Conservation (phyloP, 2,797 vertebrate genomes). For the Lacerta agilis region DNA sequence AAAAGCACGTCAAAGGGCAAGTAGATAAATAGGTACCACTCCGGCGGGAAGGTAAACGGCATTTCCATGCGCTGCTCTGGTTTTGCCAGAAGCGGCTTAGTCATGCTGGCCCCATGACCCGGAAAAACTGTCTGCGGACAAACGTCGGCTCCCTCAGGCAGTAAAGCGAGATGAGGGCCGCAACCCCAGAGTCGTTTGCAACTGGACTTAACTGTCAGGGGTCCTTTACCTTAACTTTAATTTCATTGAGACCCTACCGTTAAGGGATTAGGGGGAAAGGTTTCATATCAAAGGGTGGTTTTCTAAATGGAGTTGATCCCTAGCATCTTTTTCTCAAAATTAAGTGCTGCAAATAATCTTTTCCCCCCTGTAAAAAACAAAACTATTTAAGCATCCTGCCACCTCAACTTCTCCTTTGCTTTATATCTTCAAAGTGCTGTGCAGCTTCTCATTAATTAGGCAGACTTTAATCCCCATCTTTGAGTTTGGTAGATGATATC, state of each 20-base stretch:
- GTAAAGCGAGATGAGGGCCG: too few relatives aligned
- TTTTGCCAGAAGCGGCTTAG: too few relatives aligned
- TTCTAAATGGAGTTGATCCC: not conserved
- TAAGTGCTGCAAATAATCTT: not conserved
- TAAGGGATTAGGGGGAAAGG: not conserved
- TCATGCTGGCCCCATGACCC: too few relatives aligned
- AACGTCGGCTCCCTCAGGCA: too few relatives aligned
- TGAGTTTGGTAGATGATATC: conserved; percentile 16
- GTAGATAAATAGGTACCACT: too few relatives aligned
- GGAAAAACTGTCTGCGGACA: too few relatives aligned
- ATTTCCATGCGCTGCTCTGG: too few relatives aligned
- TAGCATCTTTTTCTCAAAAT: not conserved
- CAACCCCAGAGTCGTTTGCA: too few relatives aligned
- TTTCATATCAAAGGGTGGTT: not conserved
- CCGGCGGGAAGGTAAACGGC: too few relatives aligned
- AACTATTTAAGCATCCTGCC: not conserved
- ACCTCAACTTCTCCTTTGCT: not conserved
- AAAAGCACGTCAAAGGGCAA: too few relatives aligned
- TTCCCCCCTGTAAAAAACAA: not conserved
- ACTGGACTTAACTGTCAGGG: too few relatives aligned
- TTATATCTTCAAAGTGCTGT: not conserved
- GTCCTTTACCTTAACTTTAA: not conserved
- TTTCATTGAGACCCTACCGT: not conserved
- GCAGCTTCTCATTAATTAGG: conserved; percentile 6
- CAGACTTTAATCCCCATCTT: not conserved